A percentile compares a stretch with the other conserved stretches of the same genome.
phyloP scores from a whole-genome alignment of 2,113 vertebrate species.

The Spea multiplicata region DNA sequence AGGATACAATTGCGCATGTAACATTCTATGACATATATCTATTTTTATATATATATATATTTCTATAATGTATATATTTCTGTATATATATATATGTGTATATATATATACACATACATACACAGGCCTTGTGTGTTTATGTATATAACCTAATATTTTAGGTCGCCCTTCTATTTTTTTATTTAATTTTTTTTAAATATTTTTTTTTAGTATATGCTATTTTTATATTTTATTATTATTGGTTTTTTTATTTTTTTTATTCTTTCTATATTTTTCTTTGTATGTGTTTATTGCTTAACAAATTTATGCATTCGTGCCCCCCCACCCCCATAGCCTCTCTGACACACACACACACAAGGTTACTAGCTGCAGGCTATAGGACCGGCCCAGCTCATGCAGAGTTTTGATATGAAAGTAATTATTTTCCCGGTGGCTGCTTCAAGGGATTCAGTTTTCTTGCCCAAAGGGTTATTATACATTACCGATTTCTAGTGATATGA shows the following conservation, averaged over 20 bases:
- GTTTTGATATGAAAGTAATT: conserved; percentile 99
- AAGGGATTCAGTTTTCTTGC: conserved; percentile 96
- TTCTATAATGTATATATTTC: neutral
- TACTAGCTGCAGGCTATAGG: conserved; percentile 93
- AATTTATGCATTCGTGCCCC: conserved; percentile 90
- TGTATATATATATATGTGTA: neutral
- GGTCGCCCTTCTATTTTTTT: neutral
- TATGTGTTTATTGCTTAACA: conserved; percentile 98
- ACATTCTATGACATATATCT: conserved; percentile 12
- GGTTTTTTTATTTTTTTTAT: neutral
- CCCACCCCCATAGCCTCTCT: conserved; percentile 50
- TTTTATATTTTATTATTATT: neutral
- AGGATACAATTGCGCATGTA: neutral
- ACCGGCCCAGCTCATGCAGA: conserved; percentile 98
- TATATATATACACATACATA: conserved; percentile 28
- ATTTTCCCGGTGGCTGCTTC: conserved; percentile 99
- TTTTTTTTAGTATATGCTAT: neutral
- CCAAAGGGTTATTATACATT: conserved; percentile 99
- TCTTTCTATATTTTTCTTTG: conserved; percentile 69
- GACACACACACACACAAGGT: conserved; percentile 69
- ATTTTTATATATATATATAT: conserved; percentile 7
- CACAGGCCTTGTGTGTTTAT: conserved; percentile 25
- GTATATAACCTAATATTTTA: conserved; percentile 34
- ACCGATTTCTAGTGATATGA: conserved; percentile 99
- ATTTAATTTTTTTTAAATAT: conserved; percentile 6